Base-by-base conservation (phyloP, 35 echinoderm and acorn worm genomes). In the Holothuria glaberrima region DNA sequence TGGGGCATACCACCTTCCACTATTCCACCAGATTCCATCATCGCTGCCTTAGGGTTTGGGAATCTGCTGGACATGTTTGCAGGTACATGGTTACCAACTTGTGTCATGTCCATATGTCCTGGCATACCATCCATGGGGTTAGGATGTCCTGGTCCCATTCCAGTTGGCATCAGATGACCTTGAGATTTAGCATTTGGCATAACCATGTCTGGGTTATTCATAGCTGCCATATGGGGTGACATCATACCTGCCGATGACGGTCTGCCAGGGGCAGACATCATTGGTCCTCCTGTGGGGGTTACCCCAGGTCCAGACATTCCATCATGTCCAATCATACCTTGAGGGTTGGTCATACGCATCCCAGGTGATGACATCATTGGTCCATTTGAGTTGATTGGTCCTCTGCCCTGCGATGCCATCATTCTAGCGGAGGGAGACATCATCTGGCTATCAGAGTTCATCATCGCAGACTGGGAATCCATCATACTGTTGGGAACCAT, bases 91-190 rank as follows among this genome's bases (percentile, higher is more conserved):
- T 34, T 86, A 9, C 75, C 75, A 41, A 79, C 86, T 82, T 73
- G 86, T 69, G 44, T 72, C 65, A 69, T 89, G 29, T 35, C 63
- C 86, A 89, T 84, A 26, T 36, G 75, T 21, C 85, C 85, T n/a
- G 71, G 32, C 59, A 67, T 88, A 29, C 76, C 63, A 80, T 87
- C 78, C 92, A 93, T 93, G 83, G 83, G 32, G 61, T 90, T 90
- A 61, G 90, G 79, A 48, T 91, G 90, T 26, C 80, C 90, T 18
- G 91, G 48, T 20, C 66, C 83, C 21, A 88, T 63, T 24, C 52
- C 30, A 20, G 75, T 25, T 17, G 60, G 63, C 60, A 92, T 92
- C 91, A 91, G 86, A 9, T 86, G 80, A 33, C 79, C 34, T 68
- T 91, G 90, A 36, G 82, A 34, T 25, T 82, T 91, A 18, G 25